These are phyloP conservation scores for Drosophila athabasca DNA, from an alignment of 1,140 invertebrate species.

Conservation along the genomic window DNA sequence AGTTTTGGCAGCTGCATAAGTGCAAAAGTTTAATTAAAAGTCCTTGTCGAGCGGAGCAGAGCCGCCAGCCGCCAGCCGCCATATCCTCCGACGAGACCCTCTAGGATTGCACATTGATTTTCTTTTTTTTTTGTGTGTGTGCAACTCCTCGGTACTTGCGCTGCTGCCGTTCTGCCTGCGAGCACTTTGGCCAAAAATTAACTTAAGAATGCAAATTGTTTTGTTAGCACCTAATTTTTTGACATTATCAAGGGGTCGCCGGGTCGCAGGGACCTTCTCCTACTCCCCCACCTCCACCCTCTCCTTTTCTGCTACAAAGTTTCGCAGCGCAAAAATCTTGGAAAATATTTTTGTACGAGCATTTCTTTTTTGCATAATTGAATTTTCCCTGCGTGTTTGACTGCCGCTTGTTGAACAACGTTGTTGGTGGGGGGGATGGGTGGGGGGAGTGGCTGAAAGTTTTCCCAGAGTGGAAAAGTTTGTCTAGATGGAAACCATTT, in stretches of 20 bases:
- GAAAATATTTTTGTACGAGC: constrained; percentile 34
- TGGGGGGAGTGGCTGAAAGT: constrained; percentile 36
- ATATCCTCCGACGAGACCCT: constrained; percentile 63
- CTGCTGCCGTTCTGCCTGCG: too few relatives aligned
- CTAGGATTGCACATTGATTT: constrained; percentile 54
- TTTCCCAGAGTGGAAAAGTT: constrained; percentile 34
- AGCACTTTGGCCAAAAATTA: constrained; percentile 55
- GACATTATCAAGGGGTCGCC: constrained; percentile 57
- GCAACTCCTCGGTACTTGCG: too few relatives aligned
- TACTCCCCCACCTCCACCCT: too few relatives aligned
- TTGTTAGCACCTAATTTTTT: constrained; percentile 83
- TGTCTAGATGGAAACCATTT: not conserved
- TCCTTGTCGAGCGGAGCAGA: constrained; percentile 25
- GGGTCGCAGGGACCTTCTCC: not conserved
- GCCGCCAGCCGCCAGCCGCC: not conserved
- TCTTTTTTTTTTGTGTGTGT: constrained; percentile 29
- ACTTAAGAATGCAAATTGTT: constrained; percentile 83
- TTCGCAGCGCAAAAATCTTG: constrained; percentile 48
- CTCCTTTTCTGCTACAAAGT: constrained; percentile 18
- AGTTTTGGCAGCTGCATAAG: constrained; percentile 69
- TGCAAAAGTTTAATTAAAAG: constrained; percentile 80
- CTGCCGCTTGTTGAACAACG: constrained; percentile 42
- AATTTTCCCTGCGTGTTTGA: constrained; percentile 64
- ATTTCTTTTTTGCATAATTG: constrained; percentile 75
- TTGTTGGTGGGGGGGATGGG: constrained; percentile 4